Percentiles rank a stretch among this genome's conserved stretches.
These are phyloP conservation scores for Peromyscus aztecus DNA, from an alignment of 2,797 vertebrate genomes.

Conservation along the genomic window DNA sequence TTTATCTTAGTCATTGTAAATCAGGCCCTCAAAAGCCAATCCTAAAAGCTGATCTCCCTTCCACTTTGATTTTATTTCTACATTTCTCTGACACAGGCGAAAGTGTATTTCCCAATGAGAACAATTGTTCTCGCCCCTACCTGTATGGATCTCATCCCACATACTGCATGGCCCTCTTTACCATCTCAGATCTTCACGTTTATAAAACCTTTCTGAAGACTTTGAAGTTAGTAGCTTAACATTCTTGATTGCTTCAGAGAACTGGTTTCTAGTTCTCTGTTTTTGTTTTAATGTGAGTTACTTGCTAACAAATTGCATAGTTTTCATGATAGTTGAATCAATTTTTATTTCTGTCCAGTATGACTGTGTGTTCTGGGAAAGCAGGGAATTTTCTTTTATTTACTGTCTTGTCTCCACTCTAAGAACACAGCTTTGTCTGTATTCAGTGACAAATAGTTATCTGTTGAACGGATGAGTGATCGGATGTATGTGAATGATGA, in stretches of 20 bases:
- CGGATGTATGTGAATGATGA: background rate
- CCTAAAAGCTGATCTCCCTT: background rate
- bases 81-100: background rate
- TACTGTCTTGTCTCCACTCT: background rate
- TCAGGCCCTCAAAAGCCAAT: background rate
- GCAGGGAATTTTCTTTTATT: constrained; percentile 11
- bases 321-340: background rate
- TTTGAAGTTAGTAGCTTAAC: background rate
- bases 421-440: background rate
- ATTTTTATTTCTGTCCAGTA: background rate
- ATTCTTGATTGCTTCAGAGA: too few species aligned
- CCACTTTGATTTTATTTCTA: background rate
- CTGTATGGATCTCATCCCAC: background rate
- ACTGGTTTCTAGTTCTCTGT: background rate
- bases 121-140: background rate
- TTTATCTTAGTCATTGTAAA: background rate
- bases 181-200: background rate
- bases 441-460: background rate
- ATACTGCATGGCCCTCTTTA: background rate
- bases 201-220: background rate
- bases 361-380: background rate
- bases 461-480: background rate
- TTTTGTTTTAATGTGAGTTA: background rate
- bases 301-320: background rate
- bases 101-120: too few species aligned